Evolutionary conservation across 2,113 vertebrate species (phyloP).

Genomic region (Laticauda colubrina): DNA sequence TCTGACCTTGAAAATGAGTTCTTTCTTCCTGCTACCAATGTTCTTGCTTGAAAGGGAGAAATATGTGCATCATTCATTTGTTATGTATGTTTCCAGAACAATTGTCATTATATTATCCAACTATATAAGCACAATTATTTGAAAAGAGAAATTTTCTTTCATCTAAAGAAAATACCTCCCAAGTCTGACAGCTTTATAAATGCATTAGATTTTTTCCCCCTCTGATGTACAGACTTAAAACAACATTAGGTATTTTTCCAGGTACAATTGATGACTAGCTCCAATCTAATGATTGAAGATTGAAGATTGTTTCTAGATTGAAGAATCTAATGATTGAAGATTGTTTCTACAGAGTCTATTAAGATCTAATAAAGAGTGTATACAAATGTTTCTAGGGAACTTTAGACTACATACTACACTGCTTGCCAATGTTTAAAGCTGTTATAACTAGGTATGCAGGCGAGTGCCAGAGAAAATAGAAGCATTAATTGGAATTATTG

Average conservation of each 20-base stretch:
- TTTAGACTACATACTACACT: constrained; percentile 56
- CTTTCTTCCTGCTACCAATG: background rate
- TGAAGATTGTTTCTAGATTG: constrained; percentile 44
- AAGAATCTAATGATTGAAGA: constrained; percentile 31
- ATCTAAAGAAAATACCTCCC: background rate
- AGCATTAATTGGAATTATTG: constrained; percentile 66
- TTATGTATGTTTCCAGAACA: background rate
- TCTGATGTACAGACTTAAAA: background rate
- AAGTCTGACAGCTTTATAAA: background rate
- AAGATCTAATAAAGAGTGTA: constrained; percentile 49
- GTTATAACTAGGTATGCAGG: constrained; percentile 61
- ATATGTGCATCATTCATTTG: background rate
- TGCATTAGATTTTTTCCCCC: background rate
- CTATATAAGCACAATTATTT: background rate
- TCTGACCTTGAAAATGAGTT: background rate
- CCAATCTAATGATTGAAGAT: constrained; percentile 32
- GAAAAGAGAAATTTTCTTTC: background rate
- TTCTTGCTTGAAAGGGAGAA: background rate
- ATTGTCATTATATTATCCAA: background rate
- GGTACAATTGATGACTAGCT: background rate
- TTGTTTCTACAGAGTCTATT: constrained; percentile 38
- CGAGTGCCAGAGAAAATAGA: constrained; percentile 66
- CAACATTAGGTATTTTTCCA: constrained; percentile 2
- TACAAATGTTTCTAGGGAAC: constrained; percentile 47
- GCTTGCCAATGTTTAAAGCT: constrained; percentile 62